Percentiles rank a stretch among this genome's conserved stretches.
Evolutionary conservation across 2,888 invertebrate genomes (phyloP).

Genomic region (Drosophila neutralis): DNA sequence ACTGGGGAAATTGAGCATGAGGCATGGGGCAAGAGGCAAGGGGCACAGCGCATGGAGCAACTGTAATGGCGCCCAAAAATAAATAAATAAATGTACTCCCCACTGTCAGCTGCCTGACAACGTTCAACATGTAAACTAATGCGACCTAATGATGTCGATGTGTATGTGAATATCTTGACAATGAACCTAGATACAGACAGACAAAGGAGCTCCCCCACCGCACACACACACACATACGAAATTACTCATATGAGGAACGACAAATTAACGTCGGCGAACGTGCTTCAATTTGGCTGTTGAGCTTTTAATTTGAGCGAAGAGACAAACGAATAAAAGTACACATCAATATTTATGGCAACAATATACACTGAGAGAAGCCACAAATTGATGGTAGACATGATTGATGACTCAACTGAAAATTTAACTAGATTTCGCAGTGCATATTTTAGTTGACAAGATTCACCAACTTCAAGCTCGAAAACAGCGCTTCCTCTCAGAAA

Average conservation of each 20-base stretch:
- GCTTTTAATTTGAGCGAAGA: slow-evolving; percentile 55
- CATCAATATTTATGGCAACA: slow-evolving; percentile 27
- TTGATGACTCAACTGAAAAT: background rate
- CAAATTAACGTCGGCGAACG: slow-evolving; percentile 66
- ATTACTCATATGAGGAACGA: slow-evolving; percentile 61
- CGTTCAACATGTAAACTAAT: slow-evolving; percentile 66
- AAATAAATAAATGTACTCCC: slow-evolving; percentile 17
- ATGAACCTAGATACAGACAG: slow-evolving; percentile 17
- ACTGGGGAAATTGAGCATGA: background rate
- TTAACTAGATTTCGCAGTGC: too few species aligned
- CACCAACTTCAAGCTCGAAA: background rate
- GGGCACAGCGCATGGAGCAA: background rate
- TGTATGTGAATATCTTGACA: slow-evolving; percentile 34
- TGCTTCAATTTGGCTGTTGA: slow-evolving; percentile 65
- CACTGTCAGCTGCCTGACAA: slow-evolving; percentile 49
- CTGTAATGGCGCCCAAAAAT: slow-evolving; percentile 16
- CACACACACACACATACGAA: slow-evolving; percentile 15
- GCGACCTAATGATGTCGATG: slow-evolving; percentile 57
- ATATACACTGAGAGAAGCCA: slow-evolving; percentile 19
- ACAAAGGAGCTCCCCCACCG: slow-evolving; percentile 10
- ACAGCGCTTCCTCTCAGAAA: background rate
- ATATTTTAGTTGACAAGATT: background rate
- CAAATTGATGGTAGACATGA: slow-evolving; percentile 6
- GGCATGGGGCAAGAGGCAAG: background rate
- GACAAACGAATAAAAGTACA: slow-evolving; percentile 8